Base-by-base conservation (phyloP, 2,113 vertebrate genomes). In the Leucoraja erinaceus region DNA sequence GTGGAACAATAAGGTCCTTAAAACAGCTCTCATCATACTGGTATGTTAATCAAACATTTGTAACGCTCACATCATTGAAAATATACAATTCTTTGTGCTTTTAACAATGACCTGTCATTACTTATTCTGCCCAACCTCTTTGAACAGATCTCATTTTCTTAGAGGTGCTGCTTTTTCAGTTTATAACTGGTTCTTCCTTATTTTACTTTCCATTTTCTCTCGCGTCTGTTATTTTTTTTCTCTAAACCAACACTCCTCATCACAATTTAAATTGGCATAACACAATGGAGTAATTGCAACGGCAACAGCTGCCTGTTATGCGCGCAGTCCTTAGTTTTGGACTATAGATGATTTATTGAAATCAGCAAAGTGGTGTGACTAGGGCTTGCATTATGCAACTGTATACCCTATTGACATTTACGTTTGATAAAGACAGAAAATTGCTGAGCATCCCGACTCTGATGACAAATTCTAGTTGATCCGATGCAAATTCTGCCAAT, bases 351-450 rank as follows among this genome's bases (percentile, higher is more conserved):
- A 91, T 91, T 91, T 91, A 91, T 91, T 91, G 90, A 91, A 91
- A 91, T 91, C 90, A 91, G 90, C 38, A 91, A 91, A 91, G 70
- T 91, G 90, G 90, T 91, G 90, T 91, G 90, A 72, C 90, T 91
- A 96, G 96, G 96, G 96, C 96, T 96, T 97, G 97, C 97, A 96
- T 96, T 96, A 96, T 97, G 97, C 96, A 96, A 96, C 96, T 97
- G 96, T 97, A 96, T 96, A 97, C 96, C 95, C 95, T 97, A 96
- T 97, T 98, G 97, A 97, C 97, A 97, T 97, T 97, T 97, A 97
- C 98, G 97, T 97, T 96, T 96, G 96, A 97, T 97, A 97, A 97
- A 96, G 98, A 96, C 97, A 97, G 97, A 96, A 97, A 96, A 96
- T 96, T 96, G 96, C 96, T 97, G 95, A 94, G 95, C 96, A 95